Conservation (phyloP, 2,888 invertebrate species). For the Amblyjoppa proteus region DNA sequence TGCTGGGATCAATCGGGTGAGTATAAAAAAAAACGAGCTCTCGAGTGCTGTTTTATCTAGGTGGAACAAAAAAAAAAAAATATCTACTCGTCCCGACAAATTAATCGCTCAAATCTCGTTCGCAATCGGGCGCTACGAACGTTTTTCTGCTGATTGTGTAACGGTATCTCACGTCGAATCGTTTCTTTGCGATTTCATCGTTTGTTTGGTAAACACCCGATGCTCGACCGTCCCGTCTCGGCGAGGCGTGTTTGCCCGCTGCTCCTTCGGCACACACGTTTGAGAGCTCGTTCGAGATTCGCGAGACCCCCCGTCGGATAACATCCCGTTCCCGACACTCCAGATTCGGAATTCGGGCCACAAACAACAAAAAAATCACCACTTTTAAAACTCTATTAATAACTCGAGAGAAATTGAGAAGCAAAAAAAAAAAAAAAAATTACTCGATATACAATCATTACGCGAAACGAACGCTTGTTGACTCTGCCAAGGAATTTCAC, state of each 20-base stretch:
- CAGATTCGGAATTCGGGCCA: background rate
- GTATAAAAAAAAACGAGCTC: conserved; percentile 68
- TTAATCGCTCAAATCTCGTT: background rate
- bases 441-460: conserved; percentile 22
- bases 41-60: background rate
- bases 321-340: conserved; percentile 15
- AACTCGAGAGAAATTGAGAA: background rate
- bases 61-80: background rate
- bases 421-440: conserved; percentile 22
- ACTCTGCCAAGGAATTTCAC: conserved; percentile 44
- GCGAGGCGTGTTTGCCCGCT: conserved; percentile 22
- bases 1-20: conserved; percentile 89
- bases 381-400: conserved; percentile 36
- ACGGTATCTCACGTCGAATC: conserved; percentile 12
- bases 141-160: conserved; percentile 70
- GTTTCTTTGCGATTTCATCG: conserved; percentile 42
- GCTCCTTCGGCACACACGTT: conserved; percentile 6
- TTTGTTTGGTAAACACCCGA: conserved; percentile 67
- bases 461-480: conserved; percentile 29
- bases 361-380: background rate
- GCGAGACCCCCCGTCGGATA: conserved; percentile 11
- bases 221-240: conserved; percentile 15
- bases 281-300: background rate
- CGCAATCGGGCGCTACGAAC: background rate
- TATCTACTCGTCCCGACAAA: background rate